phyloP scores from a whole-genome alignment of 2,888 invertebrate species.

The Elegia similella region DNA sequence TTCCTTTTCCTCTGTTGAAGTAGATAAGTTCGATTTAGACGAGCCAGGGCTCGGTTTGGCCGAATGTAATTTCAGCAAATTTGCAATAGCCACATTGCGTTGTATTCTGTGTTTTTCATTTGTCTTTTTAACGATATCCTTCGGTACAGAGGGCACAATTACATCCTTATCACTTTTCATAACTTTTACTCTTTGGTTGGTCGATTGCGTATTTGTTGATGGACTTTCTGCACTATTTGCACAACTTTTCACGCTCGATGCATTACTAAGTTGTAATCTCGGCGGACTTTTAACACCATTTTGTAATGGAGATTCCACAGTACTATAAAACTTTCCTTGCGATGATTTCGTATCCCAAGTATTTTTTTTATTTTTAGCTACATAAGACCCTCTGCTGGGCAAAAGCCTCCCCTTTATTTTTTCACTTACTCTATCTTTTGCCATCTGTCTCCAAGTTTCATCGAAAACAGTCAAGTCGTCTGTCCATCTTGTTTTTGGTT shows the following conservation, averaged over 20 bases:
- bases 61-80: constrained; percentile 47
- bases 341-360: neutral
- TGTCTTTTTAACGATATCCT: constrained; percentile 29
- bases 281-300: neutral
- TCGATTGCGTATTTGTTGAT: too few species aligned
- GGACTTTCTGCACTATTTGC: too few species aligned
- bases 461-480: too few species aligned
- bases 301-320: neutral
- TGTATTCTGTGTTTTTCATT: constrained; percentile 38
- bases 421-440: too few species aligned
- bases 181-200: neutral
- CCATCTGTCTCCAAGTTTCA: too few species aligned
- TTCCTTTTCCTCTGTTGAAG: constrained; percentile 22
- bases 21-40: constrained; percentile 12
- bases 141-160: constrained; percentile 18
- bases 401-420: too few species aligned
- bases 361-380: too few species aligned
- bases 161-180: neutral
- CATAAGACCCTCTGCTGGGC: too few species aligned
- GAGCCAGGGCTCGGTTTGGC: constrained; percentile 14
- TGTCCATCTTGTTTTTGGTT: too few species aligned
- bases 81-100: constrained; percentile 55
- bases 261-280: neutral
- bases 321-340: neutral
- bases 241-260: too few species aligned